Evolutionary conservation across 1,140 invertebrate species (phyloP).

Genomic region (Hypothenemus hampei): DNA sequence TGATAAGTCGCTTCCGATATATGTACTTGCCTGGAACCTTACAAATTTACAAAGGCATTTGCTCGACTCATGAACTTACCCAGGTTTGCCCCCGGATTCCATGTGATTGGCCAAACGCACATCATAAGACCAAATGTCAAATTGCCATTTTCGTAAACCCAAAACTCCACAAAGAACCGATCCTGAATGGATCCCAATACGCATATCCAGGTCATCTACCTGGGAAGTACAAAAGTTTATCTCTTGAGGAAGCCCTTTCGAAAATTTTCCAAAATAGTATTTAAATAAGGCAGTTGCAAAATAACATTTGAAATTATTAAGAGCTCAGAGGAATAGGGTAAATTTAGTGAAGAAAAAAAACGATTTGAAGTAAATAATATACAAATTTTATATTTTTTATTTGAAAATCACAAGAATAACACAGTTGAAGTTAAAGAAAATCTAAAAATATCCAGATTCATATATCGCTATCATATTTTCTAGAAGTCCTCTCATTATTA

Average conservation of each 20-base stretch:
- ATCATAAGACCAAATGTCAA: conserved; percentile 98
- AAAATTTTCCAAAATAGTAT: no score
- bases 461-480: background rate
- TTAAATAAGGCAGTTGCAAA: no score
- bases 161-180: conserved; percentile 91
- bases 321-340: no score
- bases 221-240: conserved; percentile 43
- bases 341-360: no score
- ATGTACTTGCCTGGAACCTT: conserved; percentile 71
- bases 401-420: no score
- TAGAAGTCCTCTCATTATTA: background rate
- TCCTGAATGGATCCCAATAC: conserved; percentile 93
- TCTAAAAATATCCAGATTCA: background rate
- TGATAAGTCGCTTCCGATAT: conserved; percentile 82
- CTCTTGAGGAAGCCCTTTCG: background rate
- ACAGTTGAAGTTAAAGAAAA: no score
- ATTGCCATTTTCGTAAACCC: conserved; percentile 93
- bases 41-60: background rate
- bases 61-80: conserved; percentile 52
- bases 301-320: no score
- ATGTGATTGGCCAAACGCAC: conserved; percentile 97
- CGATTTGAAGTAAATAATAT: no score
- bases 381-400: no score
- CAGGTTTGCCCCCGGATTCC: conserved; percentile 91
- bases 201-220: conserved; percentile 91